A percentile compares a stretch with the other conserved stretches of the same genome.
These are phyloP conservation scores for Sphaeramia orbicularis DNA, from an alignment of 2,797 vertebrate genomes.

Conservation along the genomic window DNA sequence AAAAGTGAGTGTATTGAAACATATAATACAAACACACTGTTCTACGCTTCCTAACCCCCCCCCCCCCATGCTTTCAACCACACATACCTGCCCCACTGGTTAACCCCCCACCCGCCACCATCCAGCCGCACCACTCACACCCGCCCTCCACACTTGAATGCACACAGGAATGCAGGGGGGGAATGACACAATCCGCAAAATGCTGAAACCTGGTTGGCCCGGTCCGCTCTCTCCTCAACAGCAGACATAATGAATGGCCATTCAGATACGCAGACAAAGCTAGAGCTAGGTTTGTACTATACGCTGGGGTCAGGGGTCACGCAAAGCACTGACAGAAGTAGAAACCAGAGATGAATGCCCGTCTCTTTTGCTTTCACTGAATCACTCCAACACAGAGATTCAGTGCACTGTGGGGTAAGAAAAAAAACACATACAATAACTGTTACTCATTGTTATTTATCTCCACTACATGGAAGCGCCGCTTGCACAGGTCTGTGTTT, in stretches of 20 bases:
- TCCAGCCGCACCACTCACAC: conserved; percentile 41
- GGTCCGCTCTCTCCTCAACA: conserved; percentile 61
- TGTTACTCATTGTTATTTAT: conserved; percentile 66
- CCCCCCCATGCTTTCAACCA: conserved; percentile 31
- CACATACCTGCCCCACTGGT: conserved; percentile 77
- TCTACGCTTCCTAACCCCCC: not conserved
- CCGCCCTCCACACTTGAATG: conserved; percentile 72
- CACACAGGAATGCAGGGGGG: conserved; percentile 81
- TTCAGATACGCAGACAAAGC: conserved; percentile 77
- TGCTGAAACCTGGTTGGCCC: conserved; percentile 63
- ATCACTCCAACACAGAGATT: conserved; percentile 26
- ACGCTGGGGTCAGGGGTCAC: conserved; percentile 73
- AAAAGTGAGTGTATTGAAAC: too few relatives aligned
- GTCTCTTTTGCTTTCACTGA: conserved; percentile 39
- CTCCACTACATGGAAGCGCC: conserved; percentile 28
- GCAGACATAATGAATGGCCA: conserved; percentile 77
- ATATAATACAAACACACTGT: too few relatives aligned
- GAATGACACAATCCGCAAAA: conserved; percentile 76
- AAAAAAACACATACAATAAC: conserved; percentile 38
- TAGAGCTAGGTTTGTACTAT: conserved; percentile 58
- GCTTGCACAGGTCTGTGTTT: conserved; percentile 40
- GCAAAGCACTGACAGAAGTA: conserved; percentile 72
- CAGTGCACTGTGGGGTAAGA: conserved; percentile 20
- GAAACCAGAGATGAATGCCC: conserved; percentile 70
- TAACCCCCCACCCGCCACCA: conserved; percentile 45